Evolutionary conservation across 2,797 vertebrate genomes (phyloP).

Genomic region (Sebastes hubbsi): DNA sequence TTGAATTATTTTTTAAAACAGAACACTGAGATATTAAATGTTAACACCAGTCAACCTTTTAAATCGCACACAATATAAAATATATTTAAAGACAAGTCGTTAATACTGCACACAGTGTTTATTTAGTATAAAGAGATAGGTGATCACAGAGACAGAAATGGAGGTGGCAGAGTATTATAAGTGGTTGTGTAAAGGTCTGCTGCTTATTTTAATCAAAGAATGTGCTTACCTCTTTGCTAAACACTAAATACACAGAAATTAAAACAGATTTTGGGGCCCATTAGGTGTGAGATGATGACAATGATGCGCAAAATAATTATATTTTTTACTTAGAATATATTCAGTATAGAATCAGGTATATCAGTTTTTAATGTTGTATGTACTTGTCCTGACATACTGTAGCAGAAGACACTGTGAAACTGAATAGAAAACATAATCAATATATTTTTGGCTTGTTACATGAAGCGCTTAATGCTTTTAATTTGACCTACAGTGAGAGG

Average conservation of each 20-base stretch:
- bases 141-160: not conserved
- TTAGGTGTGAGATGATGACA: not conserved
- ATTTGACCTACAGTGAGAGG: not conserved
- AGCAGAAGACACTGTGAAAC: not conserved
- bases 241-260: not conserved
- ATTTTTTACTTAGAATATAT: not conserved
- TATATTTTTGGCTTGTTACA: not conserved
- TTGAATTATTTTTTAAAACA: not conserved
- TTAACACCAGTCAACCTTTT: not conserved
- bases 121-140: not conserved
- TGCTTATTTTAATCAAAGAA: not conserved
- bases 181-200: not conserved
- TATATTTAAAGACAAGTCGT: not conserved
- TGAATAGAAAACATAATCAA: not conserved
- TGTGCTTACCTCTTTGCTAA: not conserved
- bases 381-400: not conserved
- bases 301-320: not conserved
- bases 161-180: not conserved
- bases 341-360: not conserved
- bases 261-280: not conserved
- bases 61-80: not conserved
- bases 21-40: not conserved
- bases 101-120: not conserved
- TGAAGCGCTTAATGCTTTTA: not conserved
- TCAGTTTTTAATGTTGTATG: not conserved